Conservation (phyloP, 2,797 vertebrate genomes). For the Xenops minutus region DNA sequence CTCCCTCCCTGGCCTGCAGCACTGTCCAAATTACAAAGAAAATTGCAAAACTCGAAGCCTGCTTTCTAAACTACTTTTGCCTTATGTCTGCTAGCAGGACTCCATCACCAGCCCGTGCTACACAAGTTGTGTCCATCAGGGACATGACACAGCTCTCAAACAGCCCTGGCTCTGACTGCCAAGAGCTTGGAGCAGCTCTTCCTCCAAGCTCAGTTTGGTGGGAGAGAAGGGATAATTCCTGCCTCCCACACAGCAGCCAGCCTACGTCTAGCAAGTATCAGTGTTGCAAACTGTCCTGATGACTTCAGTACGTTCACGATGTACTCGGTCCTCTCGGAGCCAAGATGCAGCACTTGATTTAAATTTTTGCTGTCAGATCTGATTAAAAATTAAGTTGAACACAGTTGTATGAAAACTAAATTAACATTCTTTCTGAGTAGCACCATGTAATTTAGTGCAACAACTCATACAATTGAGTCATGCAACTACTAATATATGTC, state of each 20-base stretch:
- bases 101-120: accelerated
- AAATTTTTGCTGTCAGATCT: slow-evolving; percentile 77
- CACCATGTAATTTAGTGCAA: slow-evolving; percentile 75
- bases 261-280: slow-evolving; percentile 42
- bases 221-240: slow-evolving; percentile 62
- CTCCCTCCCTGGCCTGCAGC: neutral
- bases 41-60: neutral
- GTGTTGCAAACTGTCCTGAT: slow-evolving; percentile 53
- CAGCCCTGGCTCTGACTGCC: neutral
- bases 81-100: neutral
- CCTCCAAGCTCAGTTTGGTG: slow-evolving; percentile 20
- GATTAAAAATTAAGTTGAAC: slow-evolving; percentile 79
- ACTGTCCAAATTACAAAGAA: neutral
- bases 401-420: slow-evolving; percentile 73
- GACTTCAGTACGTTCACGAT: slow-evolving; percentile 20
- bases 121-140: accelerated
- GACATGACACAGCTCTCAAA: accelerated
- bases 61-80: neutral
- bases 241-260: slow-evolving; percentile 57
- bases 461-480: slow-evolving; percentile 71
- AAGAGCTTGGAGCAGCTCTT: slow-evolving; percentile 17
- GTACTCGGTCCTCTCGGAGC: slow-evolving; percentile 41
- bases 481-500: neutral
- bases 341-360: slow-evolving; percentile 69
- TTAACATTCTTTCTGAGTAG: slow-evolving; percentile 75